phyloP scores from a whole-genome alignment of 2,888 invertebrate species.

The Drosophila robusta region DNA sequence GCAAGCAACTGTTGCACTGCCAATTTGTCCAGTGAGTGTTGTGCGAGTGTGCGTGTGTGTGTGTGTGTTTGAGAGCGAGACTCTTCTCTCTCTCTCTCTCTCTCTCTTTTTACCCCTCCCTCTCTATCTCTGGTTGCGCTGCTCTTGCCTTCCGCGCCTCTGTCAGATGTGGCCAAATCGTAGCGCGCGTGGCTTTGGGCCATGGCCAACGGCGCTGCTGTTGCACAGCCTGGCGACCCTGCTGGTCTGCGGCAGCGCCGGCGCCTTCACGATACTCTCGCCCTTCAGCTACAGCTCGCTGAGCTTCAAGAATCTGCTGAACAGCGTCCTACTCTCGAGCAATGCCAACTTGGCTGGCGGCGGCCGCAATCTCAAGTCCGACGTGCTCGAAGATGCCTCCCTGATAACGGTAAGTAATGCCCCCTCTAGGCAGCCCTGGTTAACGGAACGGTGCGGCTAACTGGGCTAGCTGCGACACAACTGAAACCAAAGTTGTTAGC shows the following conservation, averaged over 20 bases:
- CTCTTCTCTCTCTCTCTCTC: conserved; percentile 5
- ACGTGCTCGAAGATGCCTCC: conserved; percentile 84
- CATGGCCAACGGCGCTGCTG: conserved; percentile 72
- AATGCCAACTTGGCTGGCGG: conserved; percentile 83
- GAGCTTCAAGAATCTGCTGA: conserved; percentile 83
- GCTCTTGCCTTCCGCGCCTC: not conserved
- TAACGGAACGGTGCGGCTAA: conserved; percentile 13
- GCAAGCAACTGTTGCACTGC: conserved; percentile 74
- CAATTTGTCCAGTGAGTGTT: conserved; percentile 58
- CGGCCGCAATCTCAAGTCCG: conserved; percentile 83
- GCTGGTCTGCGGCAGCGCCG: conserved; percentile 72
- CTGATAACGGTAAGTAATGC: conserved; percentile 82
- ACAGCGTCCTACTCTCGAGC: conserved; percentile 82
- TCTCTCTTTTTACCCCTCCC: not conserved
- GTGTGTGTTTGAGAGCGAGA: conserved; percentile 7
- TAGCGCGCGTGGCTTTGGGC: conserved; percentile 42
- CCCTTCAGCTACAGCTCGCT: conserved; percentile 83
- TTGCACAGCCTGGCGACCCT: conserved; percentile 66
- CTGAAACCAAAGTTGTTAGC: conserved; percentile 38
- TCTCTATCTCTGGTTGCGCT: not conserved
- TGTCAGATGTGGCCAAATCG: conserved; percentile 43
- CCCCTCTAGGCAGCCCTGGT: not conserved
- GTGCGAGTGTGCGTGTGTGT: conserved; percentile 24
- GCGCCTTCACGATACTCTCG: conserved; percentile 82
- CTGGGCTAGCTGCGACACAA: conserved; percentile 22